Conservation (phyloP, 2,888 invertebrate species). For the Pollenia amentaria region DNA sequence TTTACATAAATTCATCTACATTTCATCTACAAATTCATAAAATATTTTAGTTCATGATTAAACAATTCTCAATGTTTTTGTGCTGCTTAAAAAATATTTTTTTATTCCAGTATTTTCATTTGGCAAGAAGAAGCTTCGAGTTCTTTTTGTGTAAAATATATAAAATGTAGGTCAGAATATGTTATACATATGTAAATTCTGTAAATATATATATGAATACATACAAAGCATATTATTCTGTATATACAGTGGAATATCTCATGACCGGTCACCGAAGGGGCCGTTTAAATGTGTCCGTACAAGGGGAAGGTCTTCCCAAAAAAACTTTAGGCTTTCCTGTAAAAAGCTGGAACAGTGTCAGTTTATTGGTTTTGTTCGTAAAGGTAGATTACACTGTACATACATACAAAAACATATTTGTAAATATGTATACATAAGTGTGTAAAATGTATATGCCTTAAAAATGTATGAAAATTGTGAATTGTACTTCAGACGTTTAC, state of each 20-base stretch:
- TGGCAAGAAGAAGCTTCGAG: slow-evolving; percentile 37
- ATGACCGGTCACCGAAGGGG: too few species aligned
- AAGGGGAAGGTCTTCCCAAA: too few species aligned
- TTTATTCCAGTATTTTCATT: slow-evolving; percentile 38
- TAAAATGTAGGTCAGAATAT: slow-evolving; percentile 61
- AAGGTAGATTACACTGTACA: not conserved
- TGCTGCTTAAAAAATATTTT: slow-evolving; percentile 32
- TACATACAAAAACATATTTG: not conserved
- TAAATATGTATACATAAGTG: not conserved
- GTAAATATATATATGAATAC: not conserved
- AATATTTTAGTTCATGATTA: slow-evolving; percentile 62
- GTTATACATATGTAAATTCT: slow-evolving; percentile 3
- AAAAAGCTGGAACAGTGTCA: too few species aligned
- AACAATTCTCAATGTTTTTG: slow-evolving; percentile 47
- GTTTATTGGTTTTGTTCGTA: too few species aligned
- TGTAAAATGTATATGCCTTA: not conserved
- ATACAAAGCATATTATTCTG: not conserved
- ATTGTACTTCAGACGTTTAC: slow-evolving; percentile 61
- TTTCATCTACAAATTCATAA: not conserved
- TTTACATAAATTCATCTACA: slow-evolving; percentile 6
- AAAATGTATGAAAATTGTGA: slow-evolving; percentile 32
- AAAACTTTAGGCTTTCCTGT: too few species aligned
- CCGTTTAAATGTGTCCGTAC: too few species aligned
- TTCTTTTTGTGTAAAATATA: slow-evolving; percentile 28
- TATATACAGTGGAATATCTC: too few species aligned